Base-by-base conservation (phyloP, 2,113 vertebrate species). In the Chionis minor region DNA sequence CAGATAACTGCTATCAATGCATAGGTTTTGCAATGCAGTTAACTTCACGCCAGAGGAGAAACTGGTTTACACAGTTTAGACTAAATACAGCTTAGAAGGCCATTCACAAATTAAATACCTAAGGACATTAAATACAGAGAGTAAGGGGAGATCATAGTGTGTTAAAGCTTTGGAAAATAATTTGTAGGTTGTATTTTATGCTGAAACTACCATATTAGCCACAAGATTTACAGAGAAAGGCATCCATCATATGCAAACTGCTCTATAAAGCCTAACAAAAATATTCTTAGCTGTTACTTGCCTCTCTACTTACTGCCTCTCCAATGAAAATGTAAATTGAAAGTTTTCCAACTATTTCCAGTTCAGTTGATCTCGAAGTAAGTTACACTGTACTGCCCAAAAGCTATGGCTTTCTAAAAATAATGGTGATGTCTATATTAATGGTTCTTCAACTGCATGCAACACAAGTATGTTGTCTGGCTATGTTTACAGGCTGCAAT, bases 401-500 rank as follows among this genome's bases (percentile, higher is more conserved):
- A 73, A 95, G 85, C 86, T 87, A 79, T 27, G 30, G 73, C 71
- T 89, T 96, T 96, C 88, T 96, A 97, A 97, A 95, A 96, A 95
- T 96, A 97, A 92, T 30, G 69, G 30, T 78, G 86, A 38, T 83
- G 75, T 49, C 95, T 86, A 8, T 74, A 92, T 92, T 95, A 84
- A 82, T 62, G 58, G 82, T 95, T 96, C 78, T 62, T 92, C 93
- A 97, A 96, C 81, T 86, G 82, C 94, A 92, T 86, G 94, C 61
- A 94, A 80, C 21, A 70, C 18, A 95, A 95, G 58, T 87, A 40
- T 79, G 81, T 78, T 91, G 77, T 83, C 81, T 96, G 90, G 86
- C 88, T 96, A 63, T 67, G 62, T 94, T 97, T 97, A 90, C 74
- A 74, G 92, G 87, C 95, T 97, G 91, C 83, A 97, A 97, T 85